phyloP scores from a whole-genome alignment of 1,140 invertebrate genomes.

The Cepaea nemoralis region DNA sequence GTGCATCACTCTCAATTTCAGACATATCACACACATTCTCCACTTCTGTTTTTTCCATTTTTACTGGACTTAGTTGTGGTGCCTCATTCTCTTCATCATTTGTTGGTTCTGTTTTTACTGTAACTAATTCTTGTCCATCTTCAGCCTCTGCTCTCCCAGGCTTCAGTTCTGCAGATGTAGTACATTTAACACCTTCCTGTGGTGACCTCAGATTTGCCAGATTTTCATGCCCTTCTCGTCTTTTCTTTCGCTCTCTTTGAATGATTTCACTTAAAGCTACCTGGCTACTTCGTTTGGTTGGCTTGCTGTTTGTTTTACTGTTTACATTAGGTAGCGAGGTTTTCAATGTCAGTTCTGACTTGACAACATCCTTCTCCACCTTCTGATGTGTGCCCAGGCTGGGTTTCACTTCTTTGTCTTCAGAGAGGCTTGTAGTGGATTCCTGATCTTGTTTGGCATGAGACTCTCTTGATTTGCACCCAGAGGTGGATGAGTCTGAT shows the following conservation, averaged over 20 bases:
- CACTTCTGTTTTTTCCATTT: not conserved
- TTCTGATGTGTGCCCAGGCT: not conserved
- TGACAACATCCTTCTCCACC: not conserved
- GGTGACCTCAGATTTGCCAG: not conserved
- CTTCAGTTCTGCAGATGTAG: no score
- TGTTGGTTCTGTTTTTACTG: not conserved
- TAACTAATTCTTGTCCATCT: not conserved
- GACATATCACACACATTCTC: not conserved
- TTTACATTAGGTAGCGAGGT: not conserved
- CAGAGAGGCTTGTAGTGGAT: not conserved
- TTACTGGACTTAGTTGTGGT: not conserved
- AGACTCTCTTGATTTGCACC: not conserved
- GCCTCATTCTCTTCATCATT: not conserved
- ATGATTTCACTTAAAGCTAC: constrained; percentile 4
- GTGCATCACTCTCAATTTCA: not conserved
- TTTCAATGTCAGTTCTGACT: not conserved
- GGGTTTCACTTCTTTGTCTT: not conserved
- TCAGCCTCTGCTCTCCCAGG: not conserved
- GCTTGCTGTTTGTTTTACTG: not conserved
- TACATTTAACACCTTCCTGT: not conserved
- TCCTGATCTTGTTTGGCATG: not conserved
- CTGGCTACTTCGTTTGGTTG: not conserved
- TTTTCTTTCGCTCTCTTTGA: constrained; percentile 20
- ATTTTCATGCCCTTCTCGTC: not conserved
- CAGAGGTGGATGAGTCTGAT: not conserved